A percentile compares a stretch with the other conserved stretches of the same genome.
Evolutionary conservation across 2,888 invertebrate species (phyloP).

Genomic region (Minunthozetes semirufus): DNA sequence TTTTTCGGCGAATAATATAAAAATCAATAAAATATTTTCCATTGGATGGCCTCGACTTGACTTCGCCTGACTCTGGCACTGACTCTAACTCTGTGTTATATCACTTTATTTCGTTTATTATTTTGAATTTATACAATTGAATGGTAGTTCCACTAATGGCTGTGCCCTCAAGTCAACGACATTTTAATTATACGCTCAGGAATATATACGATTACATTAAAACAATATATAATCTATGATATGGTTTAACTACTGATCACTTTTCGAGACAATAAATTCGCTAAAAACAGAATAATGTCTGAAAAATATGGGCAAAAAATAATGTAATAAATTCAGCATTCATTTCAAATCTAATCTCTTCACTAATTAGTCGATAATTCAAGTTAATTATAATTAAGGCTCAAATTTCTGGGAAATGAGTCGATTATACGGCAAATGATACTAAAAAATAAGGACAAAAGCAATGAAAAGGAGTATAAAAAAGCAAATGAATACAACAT

Average conservation of each 20-base stretch:
- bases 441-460: no score
- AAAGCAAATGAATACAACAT: not conserved
- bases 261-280: no score
- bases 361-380: not conserved
- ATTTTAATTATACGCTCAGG: not conserved
- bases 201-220: not conserved
- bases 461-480: no score
- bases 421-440: no score
- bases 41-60: no score
- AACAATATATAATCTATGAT: not conserved
- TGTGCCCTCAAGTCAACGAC: not conserved
- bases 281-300: not conserved
- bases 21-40: not conserved
- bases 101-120: no score
- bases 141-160: no score
- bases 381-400: not conserved
- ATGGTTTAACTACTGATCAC: no score
- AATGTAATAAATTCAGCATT: not conserved
- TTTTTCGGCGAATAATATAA: not conserved
- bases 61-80: not conserved
- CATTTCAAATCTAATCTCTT: not conserved
- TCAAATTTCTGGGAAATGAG: not conserved
- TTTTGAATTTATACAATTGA: no score
- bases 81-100: no score
- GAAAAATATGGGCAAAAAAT: not conserved